Evolutionary conservation across 2,113 vertebrate genomes (phyloP), one percentile per base, ranked within the genome.

Genomic region (Trichomycterus rosablanca): DNA sequence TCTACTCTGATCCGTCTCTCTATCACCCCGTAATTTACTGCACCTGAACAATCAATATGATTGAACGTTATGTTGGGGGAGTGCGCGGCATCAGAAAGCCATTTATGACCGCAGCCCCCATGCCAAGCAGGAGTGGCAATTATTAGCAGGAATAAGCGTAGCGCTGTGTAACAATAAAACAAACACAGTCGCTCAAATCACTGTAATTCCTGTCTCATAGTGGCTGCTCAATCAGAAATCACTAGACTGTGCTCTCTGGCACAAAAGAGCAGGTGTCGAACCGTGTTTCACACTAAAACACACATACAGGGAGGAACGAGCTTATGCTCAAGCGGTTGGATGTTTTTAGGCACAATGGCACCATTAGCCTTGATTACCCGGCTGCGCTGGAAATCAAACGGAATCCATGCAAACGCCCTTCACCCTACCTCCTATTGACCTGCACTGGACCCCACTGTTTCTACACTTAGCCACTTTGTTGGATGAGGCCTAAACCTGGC

Each of bases 211-310:
- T 78, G 77, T 80, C 72, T 78, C 74, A 73, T 75, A 79, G 71
- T 64, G 30, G 61, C 53, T 16, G 28, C 0, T 0, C 14, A 71
- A 8, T 86, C 81, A 78, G 81, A 44, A 63, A 0, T 63, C 82
- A 74, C 83, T 79, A 39, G 43, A 73, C 74, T 74, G 76, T 37
- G 76, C 77, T 81, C 76, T 78, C 83, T 81, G 72, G 81, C 72
- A 86, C 84, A 90, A 90, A 89, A 85, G 85, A 91, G 90, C 92
- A 94, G 91, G 91, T 91, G 90, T 88, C 87, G 86, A 87, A 81
- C 80, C 78, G 80, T 78, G 20, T 86, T 80, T 81, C 78, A 70
- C 83, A 83, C 77, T 57, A 24, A 30, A 40, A 77, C 63, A 66
- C 43, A 58, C 48, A 66, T 61, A 55, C 55, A 42, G 45, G 50